Evolutionary conservation across 2,888 invertebrate species (phyloP).

Genomic region (Drosophila histrio): DNA sequence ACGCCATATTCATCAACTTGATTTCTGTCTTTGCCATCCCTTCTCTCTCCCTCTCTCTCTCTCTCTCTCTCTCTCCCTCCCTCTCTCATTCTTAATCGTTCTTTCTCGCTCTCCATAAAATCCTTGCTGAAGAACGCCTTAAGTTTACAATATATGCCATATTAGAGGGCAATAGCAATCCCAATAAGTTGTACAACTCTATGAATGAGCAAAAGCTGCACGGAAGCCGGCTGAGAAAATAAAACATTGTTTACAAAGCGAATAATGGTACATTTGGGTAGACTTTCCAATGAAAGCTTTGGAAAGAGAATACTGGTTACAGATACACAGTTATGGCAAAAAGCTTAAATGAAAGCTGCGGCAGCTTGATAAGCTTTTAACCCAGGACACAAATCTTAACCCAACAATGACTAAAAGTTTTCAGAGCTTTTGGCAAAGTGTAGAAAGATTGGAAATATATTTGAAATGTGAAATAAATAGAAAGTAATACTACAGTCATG

Average conservation of each 20-base stretch:
- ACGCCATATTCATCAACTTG: conserved; percentile 74
- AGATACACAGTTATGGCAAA: conserved; percentile 39
- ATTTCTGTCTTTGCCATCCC: conserved; percentile 43
- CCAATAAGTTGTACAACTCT: conserved; percentile 42
- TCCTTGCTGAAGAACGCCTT: conserved; percentile 18
- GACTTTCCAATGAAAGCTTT: conserved; percentile 52
- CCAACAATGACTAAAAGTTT: neutral
- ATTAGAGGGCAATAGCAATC: conserved; percentile 36
- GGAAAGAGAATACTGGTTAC: conserved; percentile 51
- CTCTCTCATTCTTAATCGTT: neutral
- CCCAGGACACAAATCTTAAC: neutral
- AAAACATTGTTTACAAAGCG: conserved; percentile 37
- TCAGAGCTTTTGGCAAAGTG: neutral
- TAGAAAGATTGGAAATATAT: neutral
- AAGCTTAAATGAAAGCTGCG: conserved; percentile 26
- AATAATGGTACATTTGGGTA: conserved; percentile 29
- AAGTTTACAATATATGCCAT: conserved; percentile 38
- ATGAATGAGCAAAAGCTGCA: conserved; percentile 59
- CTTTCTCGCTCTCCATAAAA: conserved; percentile 4
- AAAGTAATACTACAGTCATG: conserved; percentile 5
- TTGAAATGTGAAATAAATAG: neutral
- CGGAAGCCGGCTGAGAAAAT: conserved; percentile 48
- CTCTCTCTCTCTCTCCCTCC: neutral
- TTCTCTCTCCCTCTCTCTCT: neutral
- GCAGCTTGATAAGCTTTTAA: neutral